Base-by-base conservation (phyloP, 1,140 invertebrate species). In the Hormaphis cornu region DNA sequence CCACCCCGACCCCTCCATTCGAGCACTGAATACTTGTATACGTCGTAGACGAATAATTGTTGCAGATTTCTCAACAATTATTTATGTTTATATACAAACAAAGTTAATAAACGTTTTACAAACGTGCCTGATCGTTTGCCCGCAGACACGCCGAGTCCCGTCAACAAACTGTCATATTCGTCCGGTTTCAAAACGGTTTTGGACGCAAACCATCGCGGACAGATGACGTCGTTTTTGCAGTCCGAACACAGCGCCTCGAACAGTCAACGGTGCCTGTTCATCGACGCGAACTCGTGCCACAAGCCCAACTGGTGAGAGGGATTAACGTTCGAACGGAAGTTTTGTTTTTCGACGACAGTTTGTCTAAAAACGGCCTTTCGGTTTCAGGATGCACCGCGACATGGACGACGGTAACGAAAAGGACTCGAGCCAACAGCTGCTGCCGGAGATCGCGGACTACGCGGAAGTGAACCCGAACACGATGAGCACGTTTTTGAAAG, bases 381-480 rank as follows among this genome's bases (percentile, higher is more conserved):
- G n/a, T n/a, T n/a, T n/a, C 12, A 46, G 69, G 52, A 46, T 40
- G n/a, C 52, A 46, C 24, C 54, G 46, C 22, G 44, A 59, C 42
- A 58, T 59, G 20, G 46, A 53, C 3, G 58, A 66, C 16, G 59
- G 48, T 26, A 59, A 30, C 6, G 72, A 71, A 33, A 61, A 50
- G 33, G 70, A 72, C 20, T 66, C 72, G 22, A 44, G 20, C 18
- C 37, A 52, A 30, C 44, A 73, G 52, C 20, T 72, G 0, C 46
- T 59, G 9, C 71, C 79, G 70, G 78, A 78, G 71, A 79, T 78
- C 75, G 78, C 79, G 30, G 80, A 81, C 74, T 81, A 81, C 73
- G 80, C 80, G 70, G 80, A 81, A 76, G 80, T 81, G 46, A 78
- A 74, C n/a, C 52, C 73, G 8, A 66, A 48, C 4, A 72, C 71